These are phyloP conservation scores for Heliconius sara DNA, from an alignment of 2,888 invertebrate species.

Conservation along the genomic window DNA sequence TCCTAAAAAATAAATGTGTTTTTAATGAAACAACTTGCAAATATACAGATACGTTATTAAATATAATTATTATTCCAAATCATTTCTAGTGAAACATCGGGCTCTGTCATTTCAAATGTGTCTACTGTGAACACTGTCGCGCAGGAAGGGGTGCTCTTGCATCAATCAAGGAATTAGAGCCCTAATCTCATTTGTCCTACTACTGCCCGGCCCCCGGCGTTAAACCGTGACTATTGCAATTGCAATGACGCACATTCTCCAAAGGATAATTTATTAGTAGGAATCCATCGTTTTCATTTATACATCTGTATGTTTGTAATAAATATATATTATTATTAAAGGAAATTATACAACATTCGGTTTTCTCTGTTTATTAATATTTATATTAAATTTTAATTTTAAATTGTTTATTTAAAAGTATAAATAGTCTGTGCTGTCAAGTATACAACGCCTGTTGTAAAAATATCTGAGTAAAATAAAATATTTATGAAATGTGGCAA, in stretches of 20 bases:
- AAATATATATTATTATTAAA: too few relatives aligned
- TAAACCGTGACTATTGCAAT: slow-evolving; percentile 55
- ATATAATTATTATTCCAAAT: neutral
- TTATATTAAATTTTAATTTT: neutral
- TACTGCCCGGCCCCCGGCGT: slow-evolving; percentile 51
- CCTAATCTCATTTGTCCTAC: slow-evolving; percentile 72
- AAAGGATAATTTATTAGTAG: slow-evolving; percentile 3
- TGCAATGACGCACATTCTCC: slow-evolving; percentile 50
- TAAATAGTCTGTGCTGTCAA: neutral
- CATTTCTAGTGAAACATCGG: slow-evolving; percentile 42
- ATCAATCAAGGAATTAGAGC: slow-evolving; percentile 76
- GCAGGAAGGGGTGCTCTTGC: slow-evolving; percentile 57
- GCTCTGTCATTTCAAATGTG: slow-evolving; percentile 42
- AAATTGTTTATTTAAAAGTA: neutral
- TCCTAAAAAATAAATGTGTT: too few relatives aligned
- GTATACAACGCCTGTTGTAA: neutral
- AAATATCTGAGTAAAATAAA: neutral
- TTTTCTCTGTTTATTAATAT: too few relatives aligned
- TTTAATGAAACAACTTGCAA: too few relatives aligned
- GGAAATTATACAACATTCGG: too few relatives aligned
- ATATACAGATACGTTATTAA: too few relatives aligned
- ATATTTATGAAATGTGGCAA: neutral
- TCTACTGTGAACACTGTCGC: slow-evolving; percentile 58
- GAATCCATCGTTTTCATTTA: neutral
- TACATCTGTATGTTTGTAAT: too few relatives aligned